A percentile compares a stretch with the other conserved stretches of the same genome.
These are phyloP conservation scores for Mythimna albipuncta DNA, from an alignment of 2,888 invertebrate genomes.

Conservation along the genomic window DNA sequence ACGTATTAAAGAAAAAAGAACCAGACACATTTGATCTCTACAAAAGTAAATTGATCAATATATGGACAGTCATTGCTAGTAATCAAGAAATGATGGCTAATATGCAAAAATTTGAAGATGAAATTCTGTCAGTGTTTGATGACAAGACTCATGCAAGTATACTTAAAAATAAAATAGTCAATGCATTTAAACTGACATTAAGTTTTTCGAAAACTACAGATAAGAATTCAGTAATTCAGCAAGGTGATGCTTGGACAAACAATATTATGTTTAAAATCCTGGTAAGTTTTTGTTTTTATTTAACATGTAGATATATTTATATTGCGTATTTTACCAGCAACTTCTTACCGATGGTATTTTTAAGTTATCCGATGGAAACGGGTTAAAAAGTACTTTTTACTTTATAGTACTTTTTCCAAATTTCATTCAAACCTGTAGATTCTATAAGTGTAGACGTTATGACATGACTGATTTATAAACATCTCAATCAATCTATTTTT, in stretches of 20 bases:
- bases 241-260: conserved; percentile 79
- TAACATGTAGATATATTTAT: neutral
- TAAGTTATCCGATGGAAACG: too few relatives aligned
- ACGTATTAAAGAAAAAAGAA: conserved; percentile 70
- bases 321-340: too few relatives aligned
- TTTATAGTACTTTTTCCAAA: too few relatives aligned
- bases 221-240: conserved; percentile 69
- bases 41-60: conserved; percentile 42
- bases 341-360: too few relatives aligned
- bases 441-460: too few relatives aligned
- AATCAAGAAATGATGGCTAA: neutral
- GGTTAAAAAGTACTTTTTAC: too few relatives aligned
- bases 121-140: conserved; percentile 5
- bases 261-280: conserved; percentile 73
- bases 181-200: conserved; percentile 1
- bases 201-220: conserved; percentile 48
- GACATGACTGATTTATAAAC: too few relatives aligned
- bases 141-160: neutral
- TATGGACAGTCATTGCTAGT: neutral
- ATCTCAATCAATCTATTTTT: too few relatives aligned
- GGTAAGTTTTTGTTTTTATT: conserved; percentile 53
- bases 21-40: conserved; percentile 64
- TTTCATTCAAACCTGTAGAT: too few relatives aligned
- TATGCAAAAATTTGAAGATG: neutral
- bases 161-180: conserved; percentile 55